Conservation (phyloP, 35 echinoderm and acorn worm genomes). For the Amphiura filiformis region DNA sequence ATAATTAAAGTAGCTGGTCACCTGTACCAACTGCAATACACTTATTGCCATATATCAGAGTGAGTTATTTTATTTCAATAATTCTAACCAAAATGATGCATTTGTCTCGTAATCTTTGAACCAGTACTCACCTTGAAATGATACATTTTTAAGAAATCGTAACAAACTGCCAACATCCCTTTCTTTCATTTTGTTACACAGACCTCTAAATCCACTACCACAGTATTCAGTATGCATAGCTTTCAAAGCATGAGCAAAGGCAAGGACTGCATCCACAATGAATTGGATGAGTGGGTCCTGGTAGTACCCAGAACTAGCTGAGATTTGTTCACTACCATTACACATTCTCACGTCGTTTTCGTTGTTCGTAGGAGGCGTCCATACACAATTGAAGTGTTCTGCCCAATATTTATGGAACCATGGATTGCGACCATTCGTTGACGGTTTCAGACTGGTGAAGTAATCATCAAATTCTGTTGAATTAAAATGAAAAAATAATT, state of each 20-base stretch:
- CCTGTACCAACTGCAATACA: no score
- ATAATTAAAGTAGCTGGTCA: no score
- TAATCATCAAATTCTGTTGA: slow-evolving; percentile 76
- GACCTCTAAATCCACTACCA: slow-evolving; percentile 2
- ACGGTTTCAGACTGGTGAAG: slow-evolving; percentile 50
- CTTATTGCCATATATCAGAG: no score
- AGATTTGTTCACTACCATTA: slow-evolving; percentile 16
- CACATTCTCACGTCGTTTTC: not conserved
- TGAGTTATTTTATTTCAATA: no score
- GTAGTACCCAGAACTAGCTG: slow-evolving; percentile 22
- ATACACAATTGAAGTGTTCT: slow-evolving; percentile 68
- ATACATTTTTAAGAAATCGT: slow-evolving; percentile 62
- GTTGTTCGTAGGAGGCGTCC: not conserved
- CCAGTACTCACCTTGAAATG: slow-evolving; percentile 64
- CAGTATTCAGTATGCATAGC: slow-evolving; percentile 77
- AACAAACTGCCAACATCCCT: slow-evolving; percentile 53
- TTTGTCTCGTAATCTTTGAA: no score
- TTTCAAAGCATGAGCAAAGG: slow-evolving; percentile 73
- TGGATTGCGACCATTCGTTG: slow-evolving; percentile 52
- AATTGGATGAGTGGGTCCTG: slow-evolving; percentile 71
- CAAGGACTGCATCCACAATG: slow-evolving; percentile 71
- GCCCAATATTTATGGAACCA: slow-evolving; percentile 92
- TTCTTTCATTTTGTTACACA: slow-evolving; percentile 66
- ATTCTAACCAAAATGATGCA: no score
- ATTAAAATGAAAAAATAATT: not conserved